These are phyloP conservation scores for Sipha flava DNA, from an alignment of 1,140 invertebrate genomes.

Conservation along the genomic window DNA sequence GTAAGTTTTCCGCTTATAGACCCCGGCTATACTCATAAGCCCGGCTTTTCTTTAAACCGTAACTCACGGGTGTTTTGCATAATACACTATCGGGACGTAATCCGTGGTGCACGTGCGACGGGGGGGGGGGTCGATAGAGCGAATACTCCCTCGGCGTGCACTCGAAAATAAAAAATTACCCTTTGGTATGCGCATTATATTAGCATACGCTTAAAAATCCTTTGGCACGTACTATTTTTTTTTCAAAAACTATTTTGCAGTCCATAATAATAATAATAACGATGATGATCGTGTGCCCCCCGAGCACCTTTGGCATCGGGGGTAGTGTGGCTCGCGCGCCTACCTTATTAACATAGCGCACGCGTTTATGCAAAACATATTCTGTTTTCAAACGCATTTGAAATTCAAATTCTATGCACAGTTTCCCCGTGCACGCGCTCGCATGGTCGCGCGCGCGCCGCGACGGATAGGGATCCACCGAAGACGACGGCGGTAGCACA, in stretches of 20 bases:
- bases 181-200: background rate
- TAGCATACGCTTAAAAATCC: background rate
- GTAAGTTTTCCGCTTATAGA: background rate
- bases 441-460: too few relatives aligned
- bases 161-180: background rate
- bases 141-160: background rate
- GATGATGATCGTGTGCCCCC: slow-evolving; percentile 4
- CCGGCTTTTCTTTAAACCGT: background rate
- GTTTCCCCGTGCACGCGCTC: background rate
- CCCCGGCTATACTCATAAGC: too few relatives aligned
- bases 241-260: background rate
- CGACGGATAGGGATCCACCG: background rate
- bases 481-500: background rate
- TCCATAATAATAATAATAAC: background rate
- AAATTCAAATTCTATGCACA: background rate
- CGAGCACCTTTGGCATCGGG: background rate
- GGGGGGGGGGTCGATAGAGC: background rate
- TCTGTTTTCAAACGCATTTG: background rate
- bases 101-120: background rate
- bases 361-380: slow-evolving; percentile 13
- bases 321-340: background rate
- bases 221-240: slow-evolving; percentile 2
- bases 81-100: background rate
- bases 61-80: too few relatives aligned
- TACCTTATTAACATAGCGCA: background rate